Evolutionary conservation across 1,140 invertebrate species (phyloP).

Genomic region (Oryzaephilus surinamensis): DNA sequence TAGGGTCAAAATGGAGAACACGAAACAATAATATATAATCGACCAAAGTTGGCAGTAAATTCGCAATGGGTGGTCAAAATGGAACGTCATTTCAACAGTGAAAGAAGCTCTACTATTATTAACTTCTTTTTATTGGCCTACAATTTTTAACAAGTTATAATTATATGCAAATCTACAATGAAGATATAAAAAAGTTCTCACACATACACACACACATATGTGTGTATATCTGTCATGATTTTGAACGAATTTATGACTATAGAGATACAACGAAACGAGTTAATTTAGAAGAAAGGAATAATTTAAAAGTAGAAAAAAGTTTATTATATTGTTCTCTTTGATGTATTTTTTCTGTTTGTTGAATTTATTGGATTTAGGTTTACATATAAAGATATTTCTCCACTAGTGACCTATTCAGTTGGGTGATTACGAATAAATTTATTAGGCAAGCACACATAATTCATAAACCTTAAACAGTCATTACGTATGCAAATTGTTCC

Average conservation of each 20-base stretch:
- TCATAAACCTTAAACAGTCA: constrained; percentile 13
- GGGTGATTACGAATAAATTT: constrained; percentile 14
- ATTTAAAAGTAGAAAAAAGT: not conserved
- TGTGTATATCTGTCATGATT: not conserved
- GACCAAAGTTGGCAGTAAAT: too few relatives aligned
- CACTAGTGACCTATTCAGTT: constrained; percentile 12
- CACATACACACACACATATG: too few relatives aligned
- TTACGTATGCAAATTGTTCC: constrained; percentile 19
- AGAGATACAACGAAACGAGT: not conserved
- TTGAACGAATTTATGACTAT: not conserved
- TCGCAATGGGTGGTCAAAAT: too few relatives aligned
- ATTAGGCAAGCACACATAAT: constrained; percentile 13
- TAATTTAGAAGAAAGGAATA: not conserved
- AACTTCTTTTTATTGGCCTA: too few relatives aligned
- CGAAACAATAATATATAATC: too few relatives aligned
- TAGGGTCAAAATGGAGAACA: too few relatives aligned
- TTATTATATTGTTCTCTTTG: not conserved
- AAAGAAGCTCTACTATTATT: too few relatives aligned
- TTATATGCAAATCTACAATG: too few relatives aligned
- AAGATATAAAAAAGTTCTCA: too few relatives aligned
- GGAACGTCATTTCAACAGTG: too few relatives aligned
- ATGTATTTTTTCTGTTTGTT: constrained; percentile 1
- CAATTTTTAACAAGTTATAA: too few relatives aligned
- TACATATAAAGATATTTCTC: constrained; percentile 5
- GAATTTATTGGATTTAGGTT: constrained; percentile 5